These are phyloP conservation scores for Theocolax elegans DNA, from an alignment of 1,140 invertebrate genomes.

Conservation along the genomic window DNA sequence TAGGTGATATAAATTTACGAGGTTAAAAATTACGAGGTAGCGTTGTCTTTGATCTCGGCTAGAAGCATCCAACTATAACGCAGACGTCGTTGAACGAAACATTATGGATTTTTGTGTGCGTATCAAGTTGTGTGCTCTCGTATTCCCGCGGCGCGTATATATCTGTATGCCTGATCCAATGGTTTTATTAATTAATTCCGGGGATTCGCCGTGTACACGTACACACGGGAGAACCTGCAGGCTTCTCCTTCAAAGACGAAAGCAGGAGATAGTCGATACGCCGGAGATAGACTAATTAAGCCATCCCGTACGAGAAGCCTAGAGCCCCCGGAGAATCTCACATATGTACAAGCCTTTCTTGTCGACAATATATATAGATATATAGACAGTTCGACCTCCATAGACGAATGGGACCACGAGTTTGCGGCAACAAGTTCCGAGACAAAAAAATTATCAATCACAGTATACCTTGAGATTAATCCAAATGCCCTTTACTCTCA, in stretches of 20 bases:
- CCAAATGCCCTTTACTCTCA: no score
- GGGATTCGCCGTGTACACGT: background rate
- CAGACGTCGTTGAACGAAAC: background rate
- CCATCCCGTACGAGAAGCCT: background rate
- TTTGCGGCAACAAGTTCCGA: background rate
- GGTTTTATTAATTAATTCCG: conserved; percentile 27
- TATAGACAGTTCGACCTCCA: background rate
- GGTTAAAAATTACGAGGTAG: background rate
- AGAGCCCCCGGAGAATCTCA: conserved; percentile 5
- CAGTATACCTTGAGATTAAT: no score
- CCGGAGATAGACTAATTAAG: conserved; percentile 31
- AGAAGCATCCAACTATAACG: background rate
- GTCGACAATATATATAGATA: background rate
- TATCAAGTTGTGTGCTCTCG: no score
- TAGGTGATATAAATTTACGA: background rate
- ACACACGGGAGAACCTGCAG: background rate
- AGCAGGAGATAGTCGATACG: conserved; percentile 5
- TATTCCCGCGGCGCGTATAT: background rate
- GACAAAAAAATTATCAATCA: conserved; percentile 1
- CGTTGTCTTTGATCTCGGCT: conserved; percentile 6
- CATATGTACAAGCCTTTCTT: conserved; percentile 2
- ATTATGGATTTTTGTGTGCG: no score
- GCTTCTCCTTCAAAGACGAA: background rate
- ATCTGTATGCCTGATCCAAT: background rate
- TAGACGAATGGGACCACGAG: background rate